Percentiles rank a stretch among this genome's conserved stretches.
These are phyloP conservation scores for Proterorhinus semilunaris DNA, from an alignment of 2,113 vertebrate genomes.

Conservation along the genomic window DNA sequence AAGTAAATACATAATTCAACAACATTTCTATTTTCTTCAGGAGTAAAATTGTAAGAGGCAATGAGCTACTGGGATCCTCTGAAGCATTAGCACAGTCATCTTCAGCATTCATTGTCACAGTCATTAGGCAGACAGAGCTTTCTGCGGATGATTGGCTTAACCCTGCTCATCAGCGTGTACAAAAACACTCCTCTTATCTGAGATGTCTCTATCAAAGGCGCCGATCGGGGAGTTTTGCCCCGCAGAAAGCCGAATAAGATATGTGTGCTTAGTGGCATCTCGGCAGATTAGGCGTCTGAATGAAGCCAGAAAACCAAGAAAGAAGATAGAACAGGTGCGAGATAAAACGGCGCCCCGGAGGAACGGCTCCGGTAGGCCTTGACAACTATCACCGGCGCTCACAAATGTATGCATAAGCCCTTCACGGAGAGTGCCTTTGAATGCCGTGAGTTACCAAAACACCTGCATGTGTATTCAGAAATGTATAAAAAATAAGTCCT, in stretches of 20 bases:
- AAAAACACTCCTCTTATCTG: constrained; percentile 54
- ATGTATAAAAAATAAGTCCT: not conserved
- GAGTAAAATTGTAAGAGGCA: not conserved
- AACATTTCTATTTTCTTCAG: not conserved
- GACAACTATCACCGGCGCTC: constrained; percentile 11
- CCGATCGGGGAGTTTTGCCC: constrained; percentile 50
- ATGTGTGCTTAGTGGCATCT: constrained; percentile 58
- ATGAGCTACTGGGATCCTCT: constrained; percentile 1
- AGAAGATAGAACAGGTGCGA: constrained; percentile 55
- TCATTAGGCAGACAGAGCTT: constrained; percentile 31
- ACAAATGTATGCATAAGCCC: constrained; percentile 2
- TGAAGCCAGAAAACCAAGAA: constrained; percentile 48
- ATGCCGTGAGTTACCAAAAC: constrained; percentile 8
- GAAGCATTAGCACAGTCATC: constrained; percentile 13
- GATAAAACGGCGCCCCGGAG: constrained; percentile 56
- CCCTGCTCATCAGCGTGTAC: constrained; percentile 34
- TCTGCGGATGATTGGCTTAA: constrained; percentile 31
- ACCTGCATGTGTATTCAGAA: constrained; percentile 8
- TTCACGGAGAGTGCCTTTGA: constrained; percentile 12
- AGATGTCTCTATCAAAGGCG: constrained; percentile 61
- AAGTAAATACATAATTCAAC: too few relatives aligned
- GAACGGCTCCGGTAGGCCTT: constrained; percentile 34
- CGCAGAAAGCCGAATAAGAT: constrained; percentile 68
- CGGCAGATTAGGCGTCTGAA: constrained; percentile 61
- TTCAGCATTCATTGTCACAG: constrained; percentile 11